Evolutionary conservation across 1,140 invertebrate genomes (phyloP), one percentile per base, ranked within the genome.

Genomic region (Maniola jurtina): DNA sequence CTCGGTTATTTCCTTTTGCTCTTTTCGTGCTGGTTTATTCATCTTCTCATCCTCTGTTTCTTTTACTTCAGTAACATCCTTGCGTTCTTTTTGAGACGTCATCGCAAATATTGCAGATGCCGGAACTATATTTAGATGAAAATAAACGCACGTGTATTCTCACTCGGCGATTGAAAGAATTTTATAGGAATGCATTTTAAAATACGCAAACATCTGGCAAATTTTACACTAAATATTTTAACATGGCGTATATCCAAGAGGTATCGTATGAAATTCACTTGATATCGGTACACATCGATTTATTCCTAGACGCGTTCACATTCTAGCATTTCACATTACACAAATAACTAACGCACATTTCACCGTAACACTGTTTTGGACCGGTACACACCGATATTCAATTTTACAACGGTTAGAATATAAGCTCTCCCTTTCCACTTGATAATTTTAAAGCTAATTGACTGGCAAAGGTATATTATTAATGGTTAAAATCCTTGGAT

Each of bases 91-190:
- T 16, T 69, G 73, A 77, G 87, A 86, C 74, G 81, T 83, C 86
- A 90, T 90, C 25, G 62, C 67, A 61, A 71, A 54, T 48, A 54
- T 59, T 47, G 45, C 56, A 52, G 59, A 70, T 71, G 68, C 63
- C 57, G 61, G 57, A 72, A 62, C 58, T 86, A 88, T 87, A 83
- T 86, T 83, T 86, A 83, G 77, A 81, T 80, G 73, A 85, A 83
- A 88, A 89, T 90, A 88, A 84, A 83, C 71, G 76, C 85, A 88
- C 80, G 83, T 83, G 86, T 75, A 69, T 10, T 47, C 11, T 68
- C 54, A 77, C 56, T 68, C 54, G 70, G 62, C 63, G 61, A 57
- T 67, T 69, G 38, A 57, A 57, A 54, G 73, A 75, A 68, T 72
- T 71, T 61, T 72, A 75, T 62, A 64, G 86, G 88, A 90, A 90